Conservation (phyloP, 2,797 vertebrate genomes). For the Scolopax rusticola region DNA sequence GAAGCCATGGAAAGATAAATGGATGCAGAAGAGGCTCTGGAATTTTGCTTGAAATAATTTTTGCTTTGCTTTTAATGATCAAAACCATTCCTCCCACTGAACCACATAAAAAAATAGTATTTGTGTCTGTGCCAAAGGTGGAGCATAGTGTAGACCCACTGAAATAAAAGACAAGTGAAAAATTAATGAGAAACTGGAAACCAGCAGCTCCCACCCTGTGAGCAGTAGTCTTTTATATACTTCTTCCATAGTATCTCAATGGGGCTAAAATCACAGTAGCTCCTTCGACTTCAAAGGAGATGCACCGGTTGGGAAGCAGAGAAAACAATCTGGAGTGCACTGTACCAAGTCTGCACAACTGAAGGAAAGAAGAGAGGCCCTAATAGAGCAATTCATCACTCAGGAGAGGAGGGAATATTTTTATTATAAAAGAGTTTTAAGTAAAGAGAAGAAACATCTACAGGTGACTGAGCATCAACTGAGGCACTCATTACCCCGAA, state of each 20-base stretch:
- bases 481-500: not conserved
- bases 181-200: constrained; percentile 66
- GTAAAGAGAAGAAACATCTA: not conserved
- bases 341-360: not conserved
- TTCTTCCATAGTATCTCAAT: constrained; percentile 55
- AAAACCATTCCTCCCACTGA: constrained; percentile 70
- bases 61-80: constrained; percentile 72
- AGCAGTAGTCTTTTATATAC: constrained; percentile 59
- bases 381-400: not conserved
- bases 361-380: not conserved
- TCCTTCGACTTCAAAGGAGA: constrained; percentile 60
- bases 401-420: not conserved
- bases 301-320: not conserved
- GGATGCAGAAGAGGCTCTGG: constrained; percentile 51
- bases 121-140: constrained; percentile 59
- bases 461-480: not conserved
- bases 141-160: constrained; percentile 48
- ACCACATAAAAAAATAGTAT: constrained; percentile 60
- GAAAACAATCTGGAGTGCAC: constrained; percentile 10
- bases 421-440: not conserved
- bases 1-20: constrained; percentile 61
- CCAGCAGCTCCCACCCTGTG: constrained; percentile 56
- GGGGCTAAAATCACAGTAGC: constrained; percentile 59
- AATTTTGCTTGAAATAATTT: constrained; percentile 68
- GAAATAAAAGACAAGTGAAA: constrained; percentile 54